These are phyloP conservation scores for Clarias gariepinus DNA, from an alignment of 2,113 vertebrate genomes.

Conservation along the genomic window DNA sequence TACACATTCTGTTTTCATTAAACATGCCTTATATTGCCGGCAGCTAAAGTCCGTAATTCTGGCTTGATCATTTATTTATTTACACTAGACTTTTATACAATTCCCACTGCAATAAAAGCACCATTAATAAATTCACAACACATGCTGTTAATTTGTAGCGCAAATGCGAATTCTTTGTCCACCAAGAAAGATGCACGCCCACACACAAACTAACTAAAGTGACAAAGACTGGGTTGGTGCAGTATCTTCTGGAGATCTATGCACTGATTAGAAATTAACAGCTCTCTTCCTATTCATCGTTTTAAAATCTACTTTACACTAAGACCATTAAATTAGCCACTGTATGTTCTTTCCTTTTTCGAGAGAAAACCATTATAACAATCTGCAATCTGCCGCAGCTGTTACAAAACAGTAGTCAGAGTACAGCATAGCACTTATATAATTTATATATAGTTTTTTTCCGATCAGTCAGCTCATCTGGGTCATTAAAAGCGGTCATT, in stretches of 20 bases:
- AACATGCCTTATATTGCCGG: no score
- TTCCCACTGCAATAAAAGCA: neutral
- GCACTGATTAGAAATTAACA: neutral
- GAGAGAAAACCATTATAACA: constrained; percentile 5
- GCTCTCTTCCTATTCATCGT: neutral
- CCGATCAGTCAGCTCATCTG: constrained; percentile 22
- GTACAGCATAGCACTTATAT: neutral
- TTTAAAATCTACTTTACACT: constrained; percentile 11
- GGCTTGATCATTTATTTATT: neutral
- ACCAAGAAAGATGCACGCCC: neutral
- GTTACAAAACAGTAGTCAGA: neutral
- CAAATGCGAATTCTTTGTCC: no score
- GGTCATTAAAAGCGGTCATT: constrained; percentile 47
- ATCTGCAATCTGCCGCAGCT: neutral
- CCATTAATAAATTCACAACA: neutral
- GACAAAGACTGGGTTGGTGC: neutral
- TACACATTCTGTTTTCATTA: neutral
- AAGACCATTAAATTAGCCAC: neutral
- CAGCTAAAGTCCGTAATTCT: neutral
- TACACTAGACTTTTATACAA: neutral
- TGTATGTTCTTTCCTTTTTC: neutral
- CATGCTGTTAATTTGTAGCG: neutral
- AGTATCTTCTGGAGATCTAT: neutral
- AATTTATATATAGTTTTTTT: neutral
- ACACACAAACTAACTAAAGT: neutral